Base-by-base conservation (phyloP, 1,140 invertebrate species). In the Dendrolimus punctatus region DNA sequence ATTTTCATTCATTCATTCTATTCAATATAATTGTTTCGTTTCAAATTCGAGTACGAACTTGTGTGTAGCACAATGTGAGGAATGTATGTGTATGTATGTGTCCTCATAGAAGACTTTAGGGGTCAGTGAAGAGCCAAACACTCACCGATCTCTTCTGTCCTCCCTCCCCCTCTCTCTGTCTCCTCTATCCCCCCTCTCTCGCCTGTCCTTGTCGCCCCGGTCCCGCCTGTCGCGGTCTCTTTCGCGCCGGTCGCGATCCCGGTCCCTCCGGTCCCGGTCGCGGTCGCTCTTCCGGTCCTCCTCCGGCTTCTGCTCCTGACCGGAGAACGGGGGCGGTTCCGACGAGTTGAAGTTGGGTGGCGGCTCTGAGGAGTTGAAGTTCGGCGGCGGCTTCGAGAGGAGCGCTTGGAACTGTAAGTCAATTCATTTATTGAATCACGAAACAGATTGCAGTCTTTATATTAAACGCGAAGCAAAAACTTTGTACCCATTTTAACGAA, bases 331-430 rank as follows among this genome's bases (percentile, higher is more conserved):
- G 6, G 73, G 68, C 9, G 66, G 69, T 43, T 72, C 60, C n/a
- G 54, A 42, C 2, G 71, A 52, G 49, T 71, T 73, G 69, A 85
- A 87, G 3, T 68, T 68, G 0, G 84, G 85, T 5, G 86, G 86
- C 0, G 85, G 85, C 42, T 87, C 81, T 2, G 78, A 62, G 5
- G 76, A 51, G 62, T 79, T 81, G 71, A 88, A 88, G n/a, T 58
- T 60, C 0, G 86, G 86, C 1, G 86, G 86, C 5, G 86, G 86
- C 45, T 85, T 84, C 9, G 81, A 79, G 5, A 88, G 63, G 6
- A 88, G 52, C 42, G 79, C 83, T 71, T 84, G 80, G 4, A 87
- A 68, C 76, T 87, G 69, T 7, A 6, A 39, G 51, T 6, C 58
- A 54, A 46, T 40, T 41, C n/a, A 37, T 38, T 6, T 38, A 47